Base-by-base conservation (phyloP, 1,140 invertebrate species). In the Oncopeltus fasciatus region DNA sequence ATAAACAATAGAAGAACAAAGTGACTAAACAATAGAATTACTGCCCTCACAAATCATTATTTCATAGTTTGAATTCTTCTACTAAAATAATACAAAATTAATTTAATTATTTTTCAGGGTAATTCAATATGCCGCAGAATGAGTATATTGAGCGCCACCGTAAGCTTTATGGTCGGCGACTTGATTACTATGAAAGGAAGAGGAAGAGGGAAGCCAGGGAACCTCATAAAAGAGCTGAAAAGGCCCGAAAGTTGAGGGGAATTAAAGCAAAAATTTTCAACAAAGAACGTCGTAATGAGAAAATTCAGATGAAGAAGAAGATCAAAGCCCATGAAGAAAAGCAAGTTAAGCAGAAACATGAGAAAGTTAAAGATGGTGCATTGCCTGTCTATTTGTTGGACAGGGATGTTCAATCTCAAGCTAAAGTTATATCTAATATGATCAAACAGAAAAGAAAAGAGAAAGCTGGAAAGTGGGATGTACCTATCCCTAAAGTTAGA, bases 401-500 rank as follows among this genome's bases (percentile, higher is more conserved):
- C 78, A 84, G 97, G 77, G 90, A 98, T 77, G 83, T 90, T n/a
- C 90, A 97, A 67, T 87, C 84, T 2, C 80, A 87, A 56, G 92
- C 95, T 2, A 99, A 98, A 77, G 87, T 98, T 20, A 76, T 99
- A 0, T 98, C 95, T 0, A 99, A 98, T 72, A 98, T 97, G 88
- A 96, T 99, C 62, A 99, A 99, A 78, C 95, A 99, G 74, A 99
- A 99, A 75, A 81, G 97, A 1, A 99, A 99, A 76, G 96, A 99
- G 75, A 99, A 99, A 72, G 95, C 93, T 61, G 97, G 95, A 0
- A 99, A 99, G 82, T 99, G 95, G 95, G 92, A 98, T 70, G 97
- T 99, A 0, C 97, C 97, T 0, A 87, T 99, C 70, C 96, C 97
- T 0, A 98, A 99, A 84, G 95, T 99, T 0, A 83, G 85, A 71